phyloP scores from a whole-genome alignment of 2,888 invertebrate species.

The Philhelius pedissequus region DNA sequence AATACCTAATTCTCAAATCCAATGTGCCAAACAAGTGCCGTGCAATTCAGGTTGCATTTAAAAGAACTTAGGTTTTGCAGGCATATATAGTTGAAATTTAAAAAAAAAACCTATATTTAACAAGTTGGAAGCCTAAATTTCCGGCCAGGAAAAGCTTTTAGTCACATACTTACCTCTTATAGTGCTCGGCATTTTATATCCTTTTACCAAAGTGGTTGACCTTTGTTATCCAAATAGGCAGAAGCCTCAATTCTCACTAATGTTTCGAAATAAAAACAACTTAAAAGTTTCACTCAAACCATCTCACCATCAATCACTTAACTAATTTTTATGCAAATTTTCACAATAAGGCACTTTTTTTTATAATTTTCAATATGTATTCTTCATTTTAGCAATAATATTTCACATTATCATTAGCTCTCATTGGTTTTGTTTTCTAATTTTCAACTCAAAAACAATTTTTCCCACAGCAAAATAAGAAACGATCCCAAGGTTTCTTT shows the following conservation, averaged over 20 bases:
- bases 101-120: too few relatives aligned
- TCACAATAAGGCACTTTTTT: not conserved
- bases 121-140: too few relatives aligned
- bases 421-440: not conserved
- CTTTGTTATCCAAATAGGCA: constrained; percentile 25
- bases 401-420: not conserved
- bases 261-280: constrained; percentile 34
- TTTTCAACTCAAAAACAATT: not conserved
- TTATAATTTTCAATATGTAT: not conserved
- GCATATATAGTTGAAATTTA: too few relatives aligned
- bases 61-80: too few relatives aligned
- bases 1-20: too few relatives aligned
- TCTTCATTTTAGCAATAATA: not conserved
- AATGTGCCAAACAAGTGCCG: too few relatives aligned
- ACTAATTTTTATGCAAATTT: not conserved
- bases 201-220: not conserved
- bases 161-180: constrained; percentile 77
- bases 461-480: not conserved
- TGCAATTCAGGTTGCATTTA: too few relatives aligned
- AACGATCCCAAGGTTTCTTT: not conserved
- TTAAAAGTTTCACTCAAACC: constrained; percentile 29
- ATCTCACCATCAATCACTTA: constrained; percentile 48
- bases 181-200: constrained; percentile 76
- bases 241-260: not conserved
- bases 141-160: too few relatives aligned